Conservation (phyloP, 2,113 vertebrate species). For the Vulpes lagopus region DNA sequence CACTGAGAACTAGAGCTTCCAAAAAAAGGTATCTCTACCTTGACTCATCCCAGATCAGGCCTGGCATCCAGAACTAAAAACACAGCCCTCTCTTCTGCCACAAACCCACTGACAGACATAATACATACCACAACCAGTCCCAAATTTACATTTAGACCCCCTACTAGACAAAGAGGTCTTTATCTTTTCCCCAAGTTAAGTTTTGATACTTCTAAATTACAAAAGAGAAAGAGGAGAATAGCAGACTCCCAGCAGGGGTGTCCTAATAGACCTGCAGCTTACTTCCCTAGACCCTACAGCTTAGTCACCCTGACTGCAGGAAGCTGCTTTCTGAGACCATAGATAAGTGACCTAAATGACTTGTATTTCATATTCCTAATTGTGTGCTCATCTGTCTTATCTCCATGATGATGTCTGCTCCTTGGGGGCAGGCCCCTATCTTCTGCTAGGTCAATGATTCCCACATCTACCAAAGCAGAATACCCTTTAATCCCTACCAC, state of each 20-base stretch:
- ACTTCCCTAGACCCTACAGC: not conserved
- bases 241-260: not conserved
- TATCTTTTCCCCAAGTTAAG: slow-evolving; percentile 58
- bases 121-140: not conserved
- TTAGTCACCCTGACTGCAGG: not conserved
- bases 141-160: slow-evolving; percentile 42
- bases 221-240: slow-evolving; percentile 31
- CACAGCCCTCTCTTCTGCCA: slow-evolving; percentile 38
- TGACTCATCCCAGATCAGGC: slow-evolving; percentile 5
- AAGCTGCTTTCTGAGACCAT: not conserved
- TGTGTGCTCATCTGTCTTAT: not conserved
- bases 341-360: not conserved
- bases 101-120: slow-evolving; percentile 49
- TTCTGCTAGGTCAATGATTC: not conserved
- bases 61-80: slow-evolving; percentile 17
- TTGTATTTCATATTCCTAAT: not conserved
- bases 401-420: not conserved
- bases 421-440: not conserved
- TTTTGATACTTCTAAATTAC: slow-evolving; percentile 37
- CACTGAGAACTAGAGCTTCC: slow-evolving; percentile 36
- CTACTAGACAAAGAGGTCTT: slow-evolving; percentile 58
- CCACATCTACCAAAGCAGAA: not conserved
- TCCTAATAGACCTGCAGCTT: not conserved
- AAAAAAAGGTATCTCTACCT: slow-evolving; percentile 14
- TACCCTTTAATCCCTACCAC: not conserved